phyloP scores from a whole-genome alignment of 2,113 vertebrate species.

The Alosa alosa region DNA sequence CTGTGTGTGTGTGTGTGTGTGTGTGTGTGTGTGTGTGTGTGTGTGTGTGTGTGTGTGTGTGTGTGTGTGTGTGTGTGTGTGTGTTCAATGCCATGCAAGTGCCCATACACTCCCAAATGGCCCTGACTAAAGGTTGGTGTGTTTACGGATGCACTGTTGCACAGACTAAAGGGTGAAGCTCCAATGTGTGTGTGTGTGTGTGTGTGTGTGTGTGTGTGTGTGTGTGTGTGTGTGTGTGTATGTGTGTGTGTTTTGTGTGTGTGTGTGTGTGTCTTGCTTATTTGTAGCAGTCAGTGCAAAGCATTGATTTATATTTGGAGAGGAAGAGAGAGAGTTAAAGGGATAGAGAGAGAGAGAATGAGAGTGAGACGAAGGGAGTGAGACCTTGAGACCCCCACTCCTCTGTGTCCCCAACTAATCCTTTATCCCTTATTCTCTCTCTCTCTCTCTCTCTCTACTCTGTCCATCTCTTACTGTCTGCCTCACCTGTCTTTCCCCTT shows the following conservation, averaged over 20 bases:
- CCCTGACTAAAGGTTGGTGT: background rate
- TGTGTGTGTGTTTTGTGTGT: background rate
- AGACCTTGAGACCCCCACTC: slow-evolving; percentile 68
- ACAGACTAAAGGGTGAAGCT: background rate
- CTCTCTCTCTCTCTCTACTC: slow-evolving; percentile 43
- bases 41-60: too few relatives aligned
- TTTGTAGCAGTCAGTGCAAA: slow-evolving; percentile 64
- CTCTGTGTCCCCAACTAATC: slow-evolving; percentile 65
- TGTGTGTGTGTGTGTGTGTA: background rate
- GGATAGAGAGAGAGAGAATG: slow-evolving; percentile 29
- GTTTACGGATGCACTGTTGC: slow-evolving; percentile 8
- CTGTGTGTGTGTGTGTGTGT: background rate
- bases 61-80: slow-evolving; percentile 6
- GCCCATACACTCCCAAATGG: background rate
- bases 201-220: slow-evolving; percentile 22
- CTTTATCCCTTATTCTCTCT: slow-evolving; percentile 33
- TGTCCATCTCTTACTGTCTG: slow-evolving; percentile 37
- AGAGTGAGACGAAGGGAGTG: slow-evolving; percentile 37
- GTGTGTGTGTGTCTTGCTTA: slow-evolving; percentile 40
- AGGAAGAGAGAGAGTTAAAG: background rate
- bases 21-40: too few relatives aligned
- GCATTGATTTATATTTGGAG: slow-evolving; percentile 66
- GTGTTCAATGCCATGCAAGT: background rate
- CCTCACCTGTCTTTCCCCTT: slow-evolving; percentile 27
- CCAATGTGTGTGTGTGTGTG: background rate